Base-by-base conservation (phyloP, 1,140 invertebrate genomes). In the Scaptomyza hsui region DNA sequence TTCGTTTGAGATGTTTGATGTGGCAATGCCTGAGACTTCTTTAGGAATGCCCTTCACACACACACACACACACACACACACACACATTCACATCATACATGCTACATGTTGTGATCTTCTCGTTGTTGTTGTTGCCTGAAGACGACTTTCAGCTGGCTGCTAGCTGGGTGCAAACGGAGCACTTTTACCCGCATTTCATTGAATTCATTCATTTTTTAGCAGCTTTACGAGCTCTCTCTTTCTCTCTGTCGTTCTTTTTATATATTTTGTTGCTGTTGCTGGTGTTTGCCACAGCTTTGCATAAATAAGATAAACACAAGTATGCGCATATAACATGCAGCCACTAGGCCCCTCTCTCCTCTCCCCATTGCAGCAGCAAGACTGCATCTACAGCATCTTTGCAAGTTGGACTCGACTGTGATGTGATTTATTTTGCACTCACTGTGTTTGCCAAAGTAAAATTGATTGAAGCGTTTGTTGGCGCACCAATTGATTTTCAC, bases 391-490 rank as follows among this genome's bases (percentile, higher is more conserved):
- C 12, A 37, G 61, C 55, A 48, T 45, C 69, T 72, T 65, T 65
- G 29, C 69, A 42, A 67, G 69, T 72, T 51, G 69, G 53, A 60
- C 63, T 80, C 67, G 67, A 56, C 37, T 70, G 75, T 29, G 26
- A 75, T 82, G 82, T 88, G 82, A 88, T 88, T 88, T 88, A 88
- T 88, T 88, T 88, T 88, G 82, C 82, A 88, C 82, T 88, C 82
- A 88, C 74, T 88, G 82, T 88, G 82, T 88, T 88, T 88, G 82
- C 78, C 75, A 88, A 88, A 88, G 82, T 82, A 88, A 88, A 88
- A 88, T 88, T 88, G 82, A 88, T 88, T 88, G 82, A 88, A 88
- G 82, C 82, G 82, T 88, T 88, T 88, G 82, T 81, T 82, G 75
- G 82, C 72, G 72, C 63, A 69, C 71, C 82, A 88, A 88, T 88